Evolutionary conservation across 2,113 vertebrate species (phyloP), one percentile per base, ranked within the genome.

Genomic region (Apteryx owenii): DNA sequence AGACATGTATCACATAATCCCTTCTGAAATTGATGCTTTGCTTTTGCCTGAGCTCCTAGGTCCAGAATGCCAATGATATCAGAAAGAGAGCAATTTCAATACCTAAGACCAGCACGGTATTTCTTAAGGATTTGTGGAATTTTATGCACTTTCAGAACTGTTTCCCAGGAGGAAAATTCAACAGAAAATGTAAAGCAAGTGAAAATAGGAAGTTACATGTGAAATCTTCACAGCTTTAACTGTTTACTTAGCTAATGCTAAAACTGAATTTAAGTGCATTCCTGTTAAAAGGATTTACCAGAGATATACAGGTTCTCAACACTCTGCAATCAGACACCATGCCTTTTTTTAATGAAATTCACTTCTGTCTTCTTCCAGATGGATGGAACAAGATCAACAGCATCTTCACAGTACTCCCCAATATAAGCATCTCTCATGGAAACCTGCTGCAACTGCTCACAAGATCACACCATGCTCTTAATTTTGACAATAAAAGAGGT

Each of bases 171-270:
- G 79, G 50, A 90, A 87, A 93, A 81, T 25, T 40, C 69, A 77
- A 73, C 12, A 88, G 36, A 75, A 95, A 75, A 88, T 69, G 19
- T 85, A 94, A 96, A 76, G 61, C 56, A 91, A 89, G 28, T 56
- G 61, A 93, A 94, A 95, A 93, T 20, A 73, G 29, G 61, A 86
- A 70, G 66, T 42, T 88, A 54, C 19, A 44, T 10, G 26, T 31
- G 48, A 89, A 93, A 88, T 81, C n/a, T 78, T 91, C 87, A 78
- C 36, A 88, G 28, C 46, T 94, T 95, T 82, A 87, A 66, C 48
- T 4, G 1, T n/a, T 88, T 72, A 58, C 62, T 60, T 69, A 80
- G 58, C 10, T 79, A 94, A 83, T 21, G 29, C 50, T 83, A 62
- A 54, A 72, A 89, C 0, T 81, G n/a, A 73, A 40, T 89, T 88